These are phyloP conservation scores for Xanthostigma xanthostigma DNA, from an alignment of 2,888 invertebrate genomes.

Conservation along the genomic window DNA sequence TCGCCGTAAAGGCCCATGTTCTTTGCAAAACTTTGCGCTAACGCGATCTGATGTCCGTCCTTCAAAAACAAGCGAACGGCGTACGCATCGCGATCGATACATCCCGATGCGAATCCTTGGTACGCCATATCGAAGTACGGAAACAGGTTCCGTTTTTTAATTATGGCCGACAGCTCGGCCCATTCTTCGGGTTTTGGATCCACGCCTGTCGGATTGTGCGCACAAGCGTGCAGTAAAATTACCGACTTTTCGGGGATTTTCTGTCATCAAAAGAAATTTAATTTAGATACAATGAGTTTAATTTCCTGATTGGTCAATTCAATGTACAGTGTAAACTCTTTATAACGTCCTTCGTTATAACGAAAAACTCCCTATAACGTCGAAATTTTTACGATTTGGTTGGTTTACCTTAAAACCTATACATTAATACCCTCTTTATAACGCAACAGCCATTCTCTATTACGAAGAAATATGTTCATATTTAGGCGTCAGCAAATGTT, in stretches of 20 bases:
- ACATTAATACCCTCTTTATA: no score
- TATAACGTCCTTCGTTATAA: no score
- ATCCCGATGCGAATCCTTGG: slow-evolving; percentile 89
- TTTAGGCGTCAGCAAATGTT: no score
- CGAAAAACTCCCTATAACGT: no score
- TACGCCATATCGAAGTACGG: slow-evolving; percentile 99
- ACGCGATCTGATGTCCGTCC: slow-evolving; percentile 73
- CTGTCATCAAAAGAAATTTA: slow-evolving; percentile 33
- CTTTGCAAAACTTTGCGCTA: slow-evolving; percentile 93
- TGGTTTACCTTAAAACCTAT: no score
- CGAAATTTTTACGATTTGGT: no score
- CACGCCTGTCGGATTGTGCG: slow-evolving; percentile 96
- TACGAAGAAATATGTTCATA: no score
- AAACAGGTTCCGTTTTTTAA: slow-evolving; percentile 67
- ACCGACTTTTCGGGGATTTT: slow-evolving; percentile 85
- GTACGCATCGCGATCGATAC: slow-evolving; percentile 72
- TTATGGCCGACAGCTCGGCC: slow-evolving; percentile 67
- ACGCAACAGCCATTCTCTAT: no score
- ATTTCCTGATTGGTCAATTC: no score
- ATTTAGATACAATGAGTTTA: neutral
- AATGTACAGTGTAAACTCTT: no score
- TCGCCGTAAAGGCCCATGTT: slow-evolving; percentile 93
- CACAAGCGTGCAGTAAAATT: slow-evolving; percentile 89
- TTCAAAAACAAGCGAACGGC: slow-evolving; percentile 77
- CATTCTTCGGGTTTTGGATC: slow-evolving; percentile 82